Conservation (phyloP, 2,888 invertebrate species). For the Ectemnius lituratus region DNA sequence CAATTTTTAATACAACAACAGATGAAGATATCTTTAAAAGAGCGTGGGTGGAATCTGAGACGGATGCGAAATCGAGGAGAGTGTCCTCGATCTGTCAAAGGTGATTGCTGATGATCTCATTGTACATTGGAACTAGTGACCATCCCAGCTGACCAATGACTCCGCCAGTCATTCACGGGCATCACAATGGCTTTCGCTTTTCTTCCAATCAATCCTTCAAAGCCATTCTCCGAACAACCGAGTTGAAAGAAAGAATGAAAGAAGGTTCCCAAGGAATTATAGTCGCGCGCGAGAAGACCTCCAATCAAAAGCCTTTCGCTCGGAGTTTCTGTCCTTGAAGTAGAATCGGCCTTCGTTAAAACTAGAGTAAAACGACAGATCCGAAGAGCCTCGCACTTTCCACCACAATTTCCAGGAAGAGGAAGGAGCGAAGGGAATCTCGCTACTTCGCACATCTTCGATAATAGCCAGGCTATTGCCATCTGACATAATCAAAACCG, state of each 20-base stretch:
- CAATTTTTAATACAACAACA: too few relatives aligned
- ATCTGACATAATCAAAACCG: too few relatives aligned
- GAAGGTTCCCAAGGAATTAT: neutral
- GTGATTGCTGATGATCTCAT: neutral
- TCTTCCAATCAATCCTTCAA: too few relatives aligned
- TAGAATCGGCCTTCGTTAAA: neutral
- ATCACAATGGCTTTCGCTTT: slow-evolving; percentile 1
- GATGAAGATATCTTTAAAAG: too few relatives aligned
- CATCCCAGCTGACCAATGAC: neutral
- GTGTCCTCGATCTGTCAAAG: neutral
- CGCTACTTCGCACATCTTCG: too few relatives aligned
- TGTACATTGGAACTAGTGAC: neutral
- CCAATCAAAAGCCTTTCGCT: neutral
- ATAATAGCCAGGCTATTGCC: too few relatives aligned
- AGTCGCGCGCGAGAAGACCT: too few relatives aligned
- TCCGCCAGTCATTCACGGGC: neutral
- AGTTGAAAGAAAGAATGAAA: too few relatives aligned
- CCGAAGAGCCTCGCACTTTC: too few relatives aligned
- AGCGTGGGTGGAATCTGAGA: neutral
- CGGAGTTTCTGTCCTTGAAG: neutral
- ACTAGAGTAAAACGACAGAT: neutral
- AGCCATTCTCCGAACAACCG: too few relatives aligned
- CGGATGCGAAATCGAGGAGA: neutral
- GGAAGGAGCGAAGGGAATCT: too few relatives aligned
- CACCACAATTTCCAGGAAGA: too few relatives aligned